phyloP scores from a whole-genome alignment of 2,888 invertebrate genomes.

The Lacanobia oleracea region DNA sequence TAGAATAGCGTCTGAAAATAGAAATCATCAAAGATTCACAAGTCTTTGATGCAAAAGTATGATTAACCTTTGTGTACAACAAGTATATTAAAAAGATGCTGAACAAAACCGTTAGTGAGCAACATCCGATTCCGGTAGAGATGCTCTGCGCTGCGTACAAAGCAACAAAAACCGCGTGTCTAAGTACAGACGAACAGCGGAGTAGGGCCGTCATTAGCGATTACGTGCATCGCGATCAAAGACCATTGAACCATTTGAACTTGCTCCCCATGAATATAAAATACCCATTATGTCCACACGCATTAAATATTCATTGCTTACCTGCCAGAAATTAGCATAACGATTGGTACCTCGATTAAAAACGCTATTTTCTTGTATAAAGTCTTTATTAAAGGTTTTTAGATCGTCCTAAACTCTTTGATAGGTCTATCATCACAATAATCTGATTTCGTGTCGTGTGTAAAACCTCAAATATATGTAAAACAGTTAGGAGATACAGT shows the following conservation, averaged over 20 bases:
- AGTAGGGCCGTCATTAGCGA: conserved; percentile 55
- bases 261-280: conserved; percentile 78
- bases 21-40: conserved; percentile 24
- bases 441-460: neutral
- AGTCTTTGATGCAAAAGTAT: conserved; percentile 28
- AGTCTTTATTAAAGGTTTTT: conserved; percentile 34
- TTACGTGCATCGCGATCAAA: conserved; percentile 72
- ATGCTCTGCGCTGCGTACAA: conserved; percentile 33
- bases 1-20: neutral
- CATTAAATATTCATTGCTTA: conserved; percentile 79
- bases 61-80: conserved; percentile 32
- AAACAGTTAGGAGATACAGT: conserved; percentile 30
- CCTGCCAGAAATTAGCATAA: conserved; percentile 77
- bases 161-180: conserved; percentile 47
- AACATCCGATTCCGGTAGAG: conserved; percentile 60
- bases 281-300: conserved; percentile 73
- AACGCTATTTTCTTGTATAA: conserved; percentile 37
- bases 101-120: conserved; percentile 48
- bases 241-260: conserved; percentile 77
- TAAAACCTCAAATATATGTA: conserved; percentile 35
- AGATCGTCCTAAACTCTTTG: conserved; percentile 7
- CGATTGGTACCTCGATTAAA: conserved; percentile 63
- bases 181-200: conserved; percentile 24
- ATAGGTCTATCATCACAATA: conserved; percentile 11
- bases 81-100: conserved; percentile 49